phyloP scores from a whole-genome alignment of 1,140 invertebrate species.

The Macrotrachela quadricornifera region DNA sequence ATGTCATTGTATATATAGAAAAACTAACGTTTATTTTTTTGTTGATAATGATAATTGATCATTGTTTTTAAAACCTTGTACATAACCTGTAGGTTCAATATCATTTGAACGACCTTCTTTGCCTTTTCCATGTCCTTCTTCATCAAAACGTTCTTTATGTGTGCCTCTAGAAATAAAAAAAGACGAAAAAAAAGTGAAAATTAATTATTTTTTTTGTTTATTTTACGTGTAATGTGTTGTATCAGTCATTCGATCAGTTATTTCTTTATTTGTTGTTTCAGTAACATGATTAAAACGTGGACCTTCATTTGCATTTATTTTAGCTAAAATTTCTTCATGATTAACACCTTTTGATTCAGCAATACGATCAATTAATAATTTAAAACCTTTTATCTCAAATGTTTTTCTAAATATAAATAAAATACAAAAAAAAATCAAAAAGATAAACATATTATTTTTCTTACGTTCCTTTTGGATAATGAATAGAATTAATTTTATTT shows the following conservation, averaged over 20 bases:
- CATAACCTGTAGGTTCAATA: conserved; percentile 29
- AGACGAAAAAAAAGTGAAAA: no score
- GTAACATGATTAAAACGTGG: conserved; percentile 1
- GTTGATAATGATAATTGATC: no score
- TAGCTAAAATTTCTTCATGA: neutral
- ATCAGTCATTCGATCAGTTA: conserved; percentile 59
- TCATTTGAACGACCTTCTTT: conserved; percentile 26
- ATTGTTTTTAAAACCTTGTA: conserved; percentile 10
- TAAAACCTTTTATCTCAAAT: conserved; percentile 7
- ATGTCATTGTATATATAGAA: no score
- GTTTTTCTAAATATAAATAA: conserved; percentile 4
- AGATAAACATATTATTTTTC: no score
- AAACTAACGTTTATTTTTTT: no score
- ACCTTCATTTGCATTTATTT: neutral
- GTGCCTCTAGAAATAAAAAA: conserved; percentile 15
- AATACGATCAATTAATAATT: conserved; percentile 1
- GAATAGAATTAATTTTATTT: neutral
- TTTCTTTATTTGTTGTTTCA: conserved; percentile 16
- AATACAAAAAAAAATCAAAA: neutral
- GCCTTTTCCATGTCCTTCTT: conserved; percentile 32
- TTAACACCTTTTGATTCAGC: neutral
- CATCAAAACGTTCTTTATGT: conserved; percentile 35
- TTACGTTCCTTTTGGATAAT: conserved; percentile 8
- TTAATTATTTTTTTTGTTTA: no score
- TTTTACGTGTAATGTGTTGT: conserved; percentile 26